Base-by-base conservation (phyloP, 2,113 vertebrate species). In the Thunnus maccoyii region DNA sequence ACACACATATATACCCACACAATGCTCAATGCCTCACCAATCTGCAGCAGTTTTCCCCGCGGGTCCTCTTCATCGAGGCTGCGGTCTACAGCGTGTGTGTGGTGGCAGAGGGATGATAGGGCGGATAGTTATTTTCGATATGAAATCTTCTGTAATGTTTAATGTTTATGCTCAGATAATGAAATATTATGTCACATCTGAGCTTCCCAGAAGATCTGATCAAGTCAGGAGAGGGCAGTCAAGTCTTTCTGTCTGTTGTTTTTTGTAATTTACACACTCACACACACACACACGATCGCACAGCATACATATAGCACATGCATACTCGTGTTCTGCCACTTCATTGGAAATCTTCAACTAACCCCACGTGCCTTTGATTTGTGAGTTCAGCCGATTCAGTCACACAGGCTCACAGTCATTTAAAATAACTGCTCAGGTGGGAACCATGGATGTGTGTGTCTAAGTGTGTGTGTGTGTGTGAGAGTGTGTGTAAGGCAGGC, bases 341-440 rank as follows among this genome's bases (percentile, higher is more conserved):
- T 88, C 47, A 68, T 72, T 90, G 75, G 64, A 79, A 85, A 80
- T 78, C 62, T 88, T 86, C 80, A 64, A 77, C 76, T 77, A 54
- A 76, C 44, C 47, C 80, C 88, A 90, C 30, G 41, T 88, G 85
- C 83, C 72, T 89, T 92, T 88, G 83, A 92, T 93, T 89, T 94
- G 89, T 89, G 86, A 91, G 75, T 83, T 79, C 84, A 83, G 83
- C 57, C 69, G 15, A 85, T 86, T 86, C 78, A 82, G 81, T 86
- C 75, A 27, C 74, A 82, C 82, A 60, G 58, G 15, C 86, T 76
- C 83, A 87, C 44, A 78, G 81, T 84, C 84, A 80, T 91, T 91
- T 90, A 83, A 84, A 89, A 76, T 89, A 83, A 92, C 86, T 82
- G 81, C 86, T 90, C 93, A 92, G 87, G 87, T 93, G 90, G 90